Base-by-base conservation (phyloP, 2,113 vertebrate genomes). In the Hystrix cristata region DNA sequence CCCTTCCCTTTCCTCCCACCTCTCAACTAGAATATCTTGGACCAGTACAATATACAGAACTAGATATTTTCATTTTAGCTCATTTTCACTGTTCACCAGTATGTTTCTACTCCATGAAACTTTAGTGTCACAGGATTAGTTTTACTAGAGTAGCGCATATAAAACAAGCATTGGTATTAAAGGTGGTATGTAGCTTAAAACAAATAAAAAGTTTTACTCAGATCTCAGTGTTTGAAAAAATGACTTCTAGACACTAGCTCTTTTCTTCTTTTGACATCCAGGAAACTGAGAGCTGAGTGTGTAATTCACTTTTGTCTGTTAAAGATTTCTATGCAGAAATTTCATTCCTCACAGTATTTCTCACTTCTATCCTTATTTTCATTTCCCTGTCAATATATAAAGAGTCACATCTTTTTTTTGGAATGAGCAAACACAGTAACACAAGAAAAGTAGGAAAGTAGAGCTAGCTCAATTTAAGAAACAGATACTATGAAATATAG, bases 331-430 rank as follows among this genome's bases (percentile, higher is more conserved):
- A 55, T 21, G 53, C n/a, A 95, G 21, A 51, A 88, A 84, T 87
- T 83, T 90, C 55, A 65, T 5, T 88, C 25, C 38, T 88, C 31
- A 93, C 0, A 79, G 38, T 65, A 81, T 62, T 82, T 86, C 59
- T 81, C 57, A 57, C 16, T 71, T 92, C 46, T 72, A 60, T 51
- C 9, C 53, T 87, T 83, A 83, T 38, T 95, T 31, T 74, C 38
- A 69, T 13, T 38, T 23, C 25, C 71, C 91, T 79, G 71, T 64
- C 18, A 51, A 83, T 84, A 15, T 69, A 69, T 90, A 84, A 92
- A n/a, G 43, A 90, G 27, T 93, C n/a, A 92, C 87, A 79, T 87
- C 57, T 43, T 60, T 94, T 60, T 94, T 87, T 69, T 94, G 81
- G 57, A 89, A 93, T 76, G 59, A 94, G 65, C 65, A 31, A 87